phyloP scores from a whole-genome alignment of 2,888 invertebrate genomes.

The Stomorhina lunata region DNA sequence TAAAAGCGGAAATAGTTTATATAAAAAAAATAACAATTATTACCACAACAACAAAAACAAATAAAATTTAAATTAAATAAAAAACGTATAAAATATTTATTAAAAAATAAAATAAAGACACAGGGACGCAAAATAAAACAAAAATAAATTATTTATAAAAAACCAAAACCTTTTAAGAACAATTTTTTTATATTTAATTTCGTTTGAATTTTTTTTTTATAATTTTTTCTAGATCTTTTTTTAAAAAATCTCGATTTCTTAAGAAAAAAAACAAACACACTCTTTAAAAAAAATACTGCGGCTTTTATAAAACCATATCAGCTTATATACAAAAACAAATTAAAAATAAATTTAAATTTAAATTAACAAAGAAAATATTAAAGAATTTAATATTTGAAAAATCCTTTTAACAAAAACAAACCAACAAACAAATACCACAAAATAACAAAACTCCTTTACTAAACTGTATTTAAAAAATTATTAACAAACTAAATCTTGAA shows the following conservation, averaged over 20 bases:
- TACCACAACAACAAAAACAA: conserved; percentile 28
- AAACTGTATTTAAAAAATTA: conserved; percentile 37
- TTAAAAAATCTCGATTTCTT: conserved; percentile 19
- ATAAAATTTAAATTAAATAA: no score
- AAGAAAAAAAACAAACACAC: conserved; percentile 56
- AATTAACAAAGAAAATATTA: conserved; percentile 15
- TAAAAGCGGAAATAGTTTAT: conserved; percentile 63
- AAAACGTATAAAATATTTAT: conserved; percentile 32
- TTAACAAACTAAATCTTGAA: conserved; percentile 24
- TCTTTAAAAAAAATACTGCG: conserved; percentile 67
- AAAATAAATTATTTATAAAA: conserved; percentile 46
- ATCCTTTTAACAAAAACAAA: conserved; percentile 39
- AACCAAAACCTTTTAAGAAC: conserved; percentile 6
- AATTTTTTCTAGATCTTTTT: conserved; percentile 12
- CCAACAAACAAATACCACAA: not conserved
- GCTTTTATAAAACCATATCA: conserved; percentile 74
- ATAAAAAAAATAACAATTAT: conserved; percentile 47
- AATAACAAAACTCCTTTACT: conserved; percentile 38
- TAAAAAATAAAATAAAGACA: conserved; percentile 65
- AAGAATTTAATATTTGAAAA: conserved; percentile 31
- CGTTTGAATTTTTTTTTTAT: not conserved
- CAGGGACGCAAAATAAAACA: conserved; percentile 64
- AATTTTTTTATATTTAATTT: conserved; percentile 22
- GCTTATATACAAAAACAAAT: conserved; percentile 67
- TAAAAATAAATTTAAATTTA: conserved; percentile 62